Evolutionary conservation across 2,113 vertebrate genomes (phyloP), one percentile per base, ranked within the genome.

Genomic region (Merops nubicus): DNA sequence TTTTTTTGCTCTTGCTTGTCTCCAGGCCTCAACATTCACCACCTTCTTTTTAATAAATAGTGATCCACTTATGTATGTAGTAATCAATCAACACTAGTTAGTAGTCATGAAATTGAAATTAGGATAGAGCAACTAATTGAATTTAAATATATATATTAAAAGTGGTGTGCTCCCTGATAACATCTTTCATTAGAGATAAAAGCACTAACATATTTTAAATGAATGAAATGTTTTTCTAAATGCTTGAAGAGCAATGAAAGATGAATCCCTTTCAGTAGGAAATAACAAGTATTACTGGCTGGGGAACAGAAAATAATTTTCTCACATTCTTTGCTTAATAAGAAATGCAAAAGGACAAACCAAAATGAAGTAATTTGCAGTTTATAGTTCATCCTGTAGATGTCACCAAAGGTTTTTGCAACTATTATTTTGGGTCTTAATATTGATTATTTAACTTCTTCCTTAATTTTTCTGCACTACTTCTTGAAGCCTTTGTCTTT

Each of bases 331-430:
- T 91, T 89, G 70, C 23, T 88, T 85, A 17, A 13, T 85, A 85
- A 45, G 33, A 68, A 93, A 62, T 64, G 51, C 3, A 40, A 40
- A 75, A 63, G 43, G 18, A 62, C 59, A 74, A 88, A 64, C 4
- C 4, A 29, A 50, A 87, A 28, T 23, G 8, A 91, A 94, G 28
- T 50, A 83, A 70, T 65, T 73, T 96, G 83, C 48, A 93, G 56
- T 94, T 91, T 80, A 40, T 68, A 28, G 59, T 86, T 21, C 74
- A 88, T 70, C 92, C 93, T 94, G 72, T 91, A 96, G 93, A 72
- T 91, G 93, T 96, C 93, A 84, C 40, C 51, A 92, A 67, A 93
- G 43, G 7, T 12, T 81, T 93, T 90, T 34, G 12, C 75, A 84
- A 33, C 54, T 73, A 12, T 18, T 45, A 8, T 73, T 76, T 69